Percentiles rank a stretch among this genome's conserved stretches.
Evolutionary conservation across 2,113 vertebrate genomes (phyloP).

Genomic region (Platanista minor): DNA sequence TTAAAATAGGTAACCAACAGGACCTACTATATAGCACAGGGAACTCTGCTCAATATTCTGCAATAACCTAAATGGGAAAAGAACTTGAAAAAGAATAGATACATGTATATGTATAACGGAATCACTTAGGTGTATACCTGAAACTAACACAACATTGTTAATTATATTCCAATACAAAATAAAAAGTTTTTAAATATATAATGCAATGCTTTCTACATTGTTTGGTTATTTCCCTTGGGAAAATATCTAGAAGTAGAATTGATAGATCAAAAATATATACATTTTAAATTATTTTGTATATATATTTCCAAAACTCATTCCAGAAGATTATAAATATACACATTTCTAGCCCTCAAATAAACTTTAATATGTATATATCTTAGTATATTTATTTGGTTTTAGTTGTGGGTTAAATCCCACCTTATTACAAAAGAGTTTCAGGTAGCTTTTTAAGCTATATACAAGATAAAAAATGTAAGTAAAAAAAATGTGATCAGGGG

Average conservation of each 20-base stretch:
- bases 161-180: background rate
- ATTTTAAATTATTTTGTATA: constrained; percentile 1
- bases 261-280: background rate
- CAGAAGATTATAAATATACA: background rate
- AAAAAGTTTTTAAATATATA: background rate
- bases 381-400: background rate
- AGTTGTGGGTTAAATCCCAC: background rate
- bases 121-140: background rate
- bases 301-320: background rate
- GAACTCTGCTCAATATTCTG: background rate
- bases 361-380: background rate
- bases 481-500: background rate
- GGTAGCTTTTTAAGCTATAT: background rate
- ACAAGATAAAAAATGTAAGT: background rate
- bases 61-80: background rate
- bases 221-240: background rate
- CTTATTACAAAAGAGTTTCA: background rate
- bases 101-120: background rate
- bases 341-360: background rate
- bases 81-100: background rate
- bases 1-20: background rate
- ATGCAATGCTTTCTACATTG: background rate
- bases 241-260: background rate
- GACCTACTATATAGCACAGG: background rate
- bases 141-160: background rate